Percentiles rank a stretch among this genome's conserved stretches.
phyloP scores from a whole-genome alignment of 2,113 vertebrate genomes.

The Paralichthys olivaceus region DNA sequence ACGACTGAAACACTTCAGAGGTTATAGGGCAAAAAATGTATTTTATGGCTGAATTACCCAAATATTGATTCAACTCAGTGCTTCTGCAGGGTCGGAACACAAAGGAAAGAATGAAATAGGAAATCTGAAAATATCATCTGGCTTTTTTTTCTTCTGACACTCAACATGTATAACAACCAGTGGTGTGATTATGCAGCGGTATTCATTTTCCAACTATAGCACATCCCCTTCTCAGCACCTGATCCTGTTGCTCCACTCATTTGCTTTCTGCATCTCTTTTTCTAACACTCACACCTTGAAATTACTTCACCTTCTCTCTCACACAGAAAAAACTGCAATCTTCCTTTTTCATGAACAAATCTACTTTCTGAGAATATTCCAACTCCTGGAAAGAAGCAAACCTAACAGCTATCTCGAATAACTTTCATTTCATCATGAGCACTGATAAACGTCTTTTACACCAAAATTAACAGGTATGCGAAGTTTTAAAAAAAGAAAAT shows the following conservation, averaged over 20 bases:
- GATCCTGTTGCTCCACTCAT: background rate
- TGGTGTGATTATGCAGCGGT: background rate
- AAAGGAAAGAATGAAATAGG: background rate
- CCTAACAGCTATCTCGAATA: background rate
- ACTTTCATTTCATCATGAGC: too few relatives aligned
- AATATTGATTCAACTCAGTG: background rate
- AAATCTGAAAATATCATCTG: background rate
- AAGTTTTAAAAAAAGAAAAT: too few relatives aligned
- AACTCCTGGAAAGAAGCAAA: background rate
- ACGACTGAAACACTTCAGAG: background rate
- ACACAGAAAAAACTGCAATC: background rate
- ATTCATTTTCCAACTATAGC: slow-evolving; percentile 4
- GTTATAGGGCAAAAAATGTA: too few relatives aligned
- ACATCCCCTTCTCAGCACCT: background rate
- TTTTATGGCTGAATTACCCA: background rate
- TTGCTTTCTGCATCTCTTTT: slow-evolving; percentile 1
- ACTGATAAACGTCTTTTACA: too few relatives aligned
- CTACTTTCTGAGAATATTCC: background rate
- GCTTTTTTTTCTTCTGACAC: background rate
- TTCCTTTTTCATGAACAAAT: background rate
- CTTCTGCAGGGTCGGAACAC: background rate
- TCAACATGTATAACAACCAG: slow-evolving; percentile 1
- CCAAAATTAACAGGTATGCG: too few relatives aligned
- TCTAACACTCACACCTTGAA: background rate
- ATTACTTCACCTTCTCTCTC: background rate